A percentile compares a stretch with the other conserved stretches of the same genome.
Evolutionary conservation across 2,888 invertebrate genomes (phyloP).

Genomic region (Chydorus sphaericus): DNA sequence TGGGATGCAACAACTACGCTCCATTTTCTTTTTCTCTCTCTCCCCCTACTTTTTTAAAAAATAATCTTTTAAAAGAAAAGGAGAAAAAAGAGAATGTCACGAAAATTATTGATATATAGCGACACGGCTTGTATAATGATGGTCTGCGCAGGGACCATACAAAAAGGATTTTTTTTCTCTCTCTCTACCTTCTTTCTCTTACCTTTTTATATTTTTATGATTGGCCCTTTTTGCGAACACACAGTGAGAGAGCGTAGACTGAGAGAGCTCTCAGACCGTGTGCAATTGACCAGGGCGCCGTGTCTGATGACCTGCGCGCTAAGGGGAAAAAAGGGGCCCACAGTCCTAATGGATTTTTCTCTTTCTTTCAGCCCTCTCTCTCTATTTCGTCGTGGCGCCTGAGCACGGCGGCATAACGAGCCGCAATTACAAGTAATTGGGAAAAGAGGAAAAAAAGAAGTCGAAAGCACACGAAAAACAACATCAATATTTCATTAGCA

Average conservation of each 20-base stretch:
- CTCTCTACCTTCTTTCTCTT: background rate
- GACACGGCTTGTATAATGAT: too few species aligned
- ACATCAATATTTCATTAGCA: slow-evolving; percentile 5
- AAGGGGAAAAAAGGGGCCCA: background rate
- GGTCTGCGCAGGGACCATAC: too few species aligned
- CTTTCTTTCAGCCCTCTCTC: background rate
- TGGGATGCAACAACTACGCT: background rate
- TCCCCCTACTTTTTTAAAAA: too few species aligned
- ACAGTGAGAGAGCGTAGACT: background rate
- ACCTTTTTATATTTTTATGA: background rate
- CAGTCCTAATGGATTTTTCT: background rate
- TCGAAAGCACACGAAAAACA: background rate
- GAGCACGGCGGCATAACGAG: slow-evolving; percentile 3
- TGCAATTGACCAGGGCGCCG: slow-evolving; percentile 5
- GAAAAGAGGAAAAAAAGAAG: background rate
- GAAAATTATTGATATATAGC: too few species aligned
- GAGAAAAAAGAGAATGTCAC: too few species aligned
- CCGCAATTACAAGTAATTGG: slow-evolving; percentile 8
- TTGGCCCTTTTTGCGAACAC: background rate
- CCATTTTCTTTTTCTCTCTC: background rate
- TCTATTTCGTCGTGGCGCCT: background rate
- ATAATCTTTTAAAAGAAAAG: too few species aligned
- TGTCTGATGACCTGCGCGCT: slow-evolving; percentile 2
- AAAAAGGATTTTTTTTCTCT: slow-evolving; percentile 1
- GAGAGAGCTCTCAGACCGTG: slow-evolving; percentile 1